Conservation (phyloP, 2,113 vertebrate genomes). For the Rhea pennata region DNA sequence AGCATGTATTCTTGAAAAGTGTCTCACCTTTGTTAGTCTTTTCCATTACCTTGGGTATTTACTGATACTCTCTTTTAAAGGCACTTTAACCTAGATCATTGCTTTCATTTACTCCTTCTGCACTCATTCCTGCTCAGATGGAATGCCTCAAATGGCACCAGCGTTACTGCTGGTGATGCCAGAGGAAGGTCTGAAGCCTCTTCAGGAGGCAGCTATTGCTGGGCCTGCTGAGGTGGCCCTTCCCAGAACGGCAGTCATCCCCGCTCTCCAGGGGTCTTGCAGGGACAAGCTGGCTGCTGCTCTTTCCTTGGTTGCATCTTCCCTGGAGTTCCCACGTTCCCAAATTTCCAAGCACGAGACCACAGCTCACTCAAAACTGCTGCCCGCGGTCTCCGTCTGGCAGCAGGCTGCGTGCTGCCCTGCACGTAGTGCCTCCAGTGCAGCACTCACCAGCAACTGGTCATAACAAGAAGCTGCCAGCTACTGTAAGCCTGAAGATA, state of each 20-base stretch:
- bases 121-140: background rate
- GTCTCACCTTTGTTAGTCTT: background rate
- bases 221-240: background rate
- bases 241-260: background rate
- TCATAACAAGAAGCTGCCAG: background rate
- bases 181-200: background rate
- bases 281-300: background rate
- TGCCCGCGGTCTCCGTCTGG: accelerated
- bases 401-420: accelerated
- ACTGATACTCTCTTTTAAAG: background rate
- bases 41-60: background rate
- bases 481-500: background rate
- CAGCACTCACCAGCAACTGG: accelerated
- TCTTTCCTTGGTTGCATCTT: accelerated
- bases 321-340: background rate
- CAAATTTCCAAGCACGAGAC: background rate
- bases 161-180: background rate
- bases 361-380: background rate
- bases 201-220: background rate
- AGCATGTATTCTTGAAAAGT: background rate
- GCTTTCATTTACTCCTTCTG: background rate
- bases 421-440: accelerated
- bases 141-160: background rate
- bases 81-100: background rate
- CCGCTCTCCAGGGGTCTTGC: accelerated